phyloP scores from a whole-genome alignment of 2,113 vertebrate species.

The Campylomormyrus numenius region DNA sequence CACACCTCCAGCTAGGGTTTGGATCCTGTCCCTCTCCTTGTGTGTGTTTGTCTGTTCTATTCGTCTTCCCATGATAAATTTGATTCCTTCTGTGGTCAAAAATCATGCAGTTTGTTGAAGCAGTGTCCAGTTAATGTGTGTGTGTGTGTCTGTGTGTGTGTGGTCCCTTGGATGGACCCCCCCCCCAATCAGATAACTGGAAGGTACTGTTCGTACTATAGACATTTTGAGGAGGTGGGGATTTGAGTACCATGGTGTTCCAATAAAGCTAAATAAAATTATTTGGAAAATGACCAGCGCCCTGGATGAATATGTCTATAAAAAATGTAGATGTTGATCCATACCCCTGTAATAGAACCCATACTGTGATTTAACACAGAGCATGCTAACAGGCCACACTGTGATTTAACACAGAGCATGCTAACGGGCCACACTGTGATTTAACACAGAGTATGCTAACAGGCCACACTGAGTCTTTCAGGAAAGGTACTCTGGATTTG shows the following conservation, averaged over 20 bases:
- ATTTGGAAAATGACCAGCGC: not conserved
- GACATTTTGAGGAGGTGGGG: not conserved
- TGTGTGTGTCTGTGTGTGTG: not conserved
- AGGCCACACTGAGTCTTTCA: not conserved
- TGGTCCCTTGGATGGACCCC: not conserved
- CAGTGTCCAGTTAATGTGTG: not conserved
- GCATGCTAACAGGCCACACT: not conserved
- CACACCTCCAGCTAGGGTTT: too few species aligned
- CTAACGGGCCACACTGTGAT: not conserved
- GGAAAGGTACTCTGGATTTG: not conserved
- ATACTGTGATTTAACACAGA: not conserved
- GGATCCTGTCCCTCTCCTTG: too few species aligned
- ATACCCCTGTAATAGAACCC: not conserved
- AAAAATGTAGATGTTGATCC: not conserved
- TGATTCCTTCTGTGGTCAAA: not conserved
- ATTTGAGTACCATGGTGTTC: not conserved
- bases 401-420: not conserved
- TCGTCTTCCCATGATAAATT: too few species aligned
- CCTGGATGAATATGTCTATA: not conserved
- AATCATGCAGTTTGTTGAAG: not conserved
- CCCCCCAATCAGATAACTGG: not conserved
- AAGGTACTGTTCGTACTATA: not conserved
- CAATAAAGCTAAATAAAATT: not conserved
- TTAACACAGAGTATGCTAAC: too few species aligned
- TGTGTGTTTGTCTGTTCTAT: too few species aligned